phyloP scores from a whole-genome alignment of 2,113 vertebrate genomes.

The Charadrius vociferus region DNA sequence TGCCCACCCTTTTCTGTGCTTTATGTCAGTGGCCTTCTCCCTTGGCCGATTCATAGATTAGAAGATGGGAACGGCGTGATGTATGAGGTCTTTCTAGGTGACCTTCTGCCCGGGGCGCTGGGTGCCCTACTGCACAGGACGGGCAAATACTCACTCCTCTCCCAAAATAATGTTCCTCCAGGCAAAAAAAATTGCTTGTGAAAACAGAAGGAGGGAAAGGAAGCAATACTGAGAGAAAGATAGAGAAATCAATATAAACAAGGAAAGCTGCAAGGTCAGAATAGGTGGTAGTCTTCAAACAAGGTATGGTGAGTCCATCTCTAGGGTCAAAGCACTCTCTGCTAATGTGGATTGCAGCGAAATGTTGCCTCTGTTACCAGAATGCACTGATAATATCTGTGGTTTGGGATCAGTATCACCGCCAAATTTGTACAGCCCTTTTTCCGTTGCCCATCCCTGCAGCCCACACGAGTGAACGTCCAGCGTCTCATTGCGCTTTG shows the following conservation, averaged over 20 bases:
- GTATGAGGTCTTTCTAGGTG: neutral
- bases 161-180: neutral
- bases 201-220: neutral
- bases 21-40: constrained; percentile 14
- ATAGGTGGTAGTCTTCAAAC: neutral
- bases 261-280: neutral
- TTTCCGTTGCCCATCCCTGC: neutral
- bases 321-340: neutral
- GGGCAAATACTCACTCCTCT: neutral
- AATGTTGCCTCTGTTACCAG: neutral
- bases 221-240: neutral
- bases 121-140: neutral
- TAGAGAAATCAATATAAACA: neutral
- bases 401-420: neutral
- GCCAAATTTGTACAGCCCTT: rapidly evolving
- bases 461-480: neutral
- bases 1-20: constrained; percentile 26
- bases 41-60: neutral
- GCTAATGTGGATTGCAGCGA: rapidly evolving
- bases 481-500: neutral
- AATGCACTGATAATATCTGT: neutral
- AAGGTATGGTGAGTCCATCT: neutral
- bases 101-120: neutral
- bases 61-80: neutral
- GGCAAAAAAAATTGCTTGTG: neutral